Percentiles rank a stretch among this genome's conserved stretches.
Evolutionary conservation across 2,113 vertebrate species (phyloP).

Genomic region (Mixornis gularis): DNA sequence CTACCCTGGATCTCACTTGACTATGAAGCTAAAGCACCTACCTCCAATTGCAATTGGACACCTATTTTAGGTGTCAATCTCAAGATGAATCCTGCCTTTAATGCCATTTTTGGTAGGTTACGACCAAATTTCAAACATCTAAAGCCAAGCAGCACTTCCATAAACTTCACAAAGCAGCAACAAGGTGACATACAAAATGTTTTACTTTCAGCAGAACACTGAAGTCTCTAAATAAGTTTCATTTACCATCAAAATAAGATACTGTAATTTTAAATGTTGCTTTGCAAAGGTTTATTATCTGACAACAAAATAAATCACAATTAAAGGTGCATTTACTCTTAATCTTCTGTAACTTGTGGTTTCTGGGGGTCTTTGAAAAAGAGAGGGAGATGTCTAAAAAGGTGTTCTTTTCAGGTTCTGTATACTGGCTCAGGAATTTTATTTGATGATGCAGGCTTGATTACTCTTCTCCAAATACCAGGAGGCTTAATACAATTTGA

Average conservation of each 20-base stretch:
- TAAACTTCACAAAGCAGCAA: neutral
- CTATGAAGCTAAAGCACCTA: neutral
- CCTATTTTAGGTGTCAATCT: neutral
- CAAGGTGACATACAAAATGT: neutral
- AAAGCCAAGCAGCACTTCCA: neutral
- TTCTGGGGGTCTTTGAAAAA: neutral
- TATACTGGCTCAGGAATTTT: neutral
- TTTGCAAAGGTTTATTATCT: neutral
- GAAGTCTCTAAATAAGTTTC: neutral
- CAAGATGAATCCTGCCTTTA: neutral
- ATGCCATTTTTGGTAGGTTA: neutral
- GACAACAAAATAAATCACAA: neutral
- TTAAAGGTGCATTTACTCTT: neutral
- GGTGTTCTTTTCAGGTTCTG: neutral
- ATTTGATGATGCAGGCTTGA: neutral
- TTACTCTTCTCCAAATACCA: neutral
- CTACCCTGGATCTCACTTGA: neutral
- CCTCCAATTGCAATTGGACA: neutral
- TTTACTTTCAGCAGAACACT: neutral
- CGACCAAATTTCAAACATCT: neutral
- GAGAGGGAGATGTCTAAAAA: neutral
- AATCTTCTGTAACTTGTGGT: neutral
- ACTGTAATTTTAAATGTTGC: neutral
- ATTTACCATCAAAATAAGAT: neutral
- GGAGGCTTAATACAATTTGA: neutral